Evolutionary conservation across 92 coral and sea anemone species (phyloP).

Genomic region (Palythoa grandiflora): DNA sequence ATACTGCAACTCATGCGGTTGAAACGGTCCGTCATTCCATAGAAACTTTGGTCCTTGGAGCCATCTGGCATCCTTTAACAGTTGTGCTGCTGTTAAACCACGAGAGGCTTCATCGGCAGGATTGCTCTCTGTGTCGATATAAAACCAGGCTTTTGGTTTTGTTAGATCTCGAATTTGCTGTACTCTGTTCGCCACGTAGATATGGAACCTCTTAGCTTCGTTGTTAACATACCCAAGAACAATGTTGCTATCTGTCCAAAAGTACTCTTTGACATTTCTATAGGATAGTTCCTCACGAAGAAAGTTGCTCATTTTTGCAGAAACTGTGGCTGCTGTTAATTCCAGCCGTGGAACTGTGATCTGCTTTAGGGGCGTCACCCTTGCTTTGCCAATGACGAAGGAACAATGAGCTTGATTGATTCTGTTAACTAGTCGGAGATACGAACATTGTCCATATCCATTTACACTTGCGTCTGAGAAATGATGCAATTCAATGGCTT

Average conservation of each 20-base stretch:
- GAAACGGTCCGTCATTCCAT: slow-evolving; percentile 37
- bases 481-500: background rate
- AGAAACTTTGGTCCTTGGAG: slow-evolving; percentile 39
- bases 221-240: background rate
- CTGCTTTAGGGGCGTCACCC: background rate
- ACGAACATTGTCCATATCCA: background rate
- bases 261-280: background rate
- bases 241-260: background rate
- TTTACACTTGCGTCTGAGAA: background rate
- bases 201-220: slow-evolving; percentile 6
- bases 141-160: background rate
- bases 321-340: background rate
- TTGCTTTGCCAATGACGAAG: background rate
- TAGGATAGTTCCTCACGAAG: background rate
- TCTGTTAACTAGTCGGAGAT: background rate
- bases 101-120: background rate
- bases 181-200: background rate
- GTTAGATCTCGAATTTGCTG: slow-evolving; percentile 1
- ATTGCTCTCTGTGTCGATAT: background rate
- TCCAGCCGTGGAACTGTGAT: background rate
- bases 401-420: background rate
- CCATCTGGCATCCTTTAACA: background rate
- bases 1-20: slow-evolving; percentile 4
- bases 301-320: background rate
- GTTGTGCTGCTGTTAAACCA: background rate